These are phyloP conservation scores for Pseudotriccus pelzelni DNA, from an alignment of 2,797 vertebrate species.

Conservation along the genomic window DNA sequence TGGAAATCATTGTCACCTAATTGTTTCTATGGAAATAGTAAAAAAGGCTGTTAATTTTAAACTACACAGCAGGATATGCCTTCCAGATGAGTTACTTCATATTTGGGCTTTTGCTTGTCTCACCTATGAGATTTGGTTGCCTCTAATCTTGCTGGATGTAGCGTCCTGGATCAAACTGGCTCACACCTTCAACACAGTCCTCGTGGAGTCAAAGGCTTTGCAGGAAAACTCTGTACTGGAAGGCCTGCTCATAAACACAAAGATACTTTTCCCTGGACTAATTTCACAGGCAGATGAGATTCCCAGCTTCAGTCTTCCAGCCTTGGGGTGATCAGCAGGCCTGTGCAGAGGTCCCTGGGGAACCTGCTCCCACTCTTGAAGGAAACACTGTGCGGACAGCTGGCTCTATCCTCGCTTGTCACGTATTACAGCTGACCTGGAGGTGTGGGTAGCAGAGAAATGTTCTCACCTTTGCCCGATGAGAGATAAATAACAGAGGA, in stretches of 20 bases:
- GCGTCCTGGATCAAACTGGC: neutral
- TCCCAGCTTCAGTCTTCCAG: neutral
- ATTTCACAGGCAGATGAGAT: neutral
- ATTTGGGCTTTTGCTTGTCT: neutral
- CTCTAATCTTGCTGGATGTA: neutral
- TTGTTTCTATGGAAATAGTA: constrained; percentile 18
- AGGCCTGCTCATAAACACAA: neutral
- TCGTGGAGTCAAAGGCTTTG: neutral
- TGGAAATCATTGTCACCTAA: neutral
- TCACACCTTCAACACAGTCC: neutral
- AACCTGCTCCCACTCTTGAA: neutral
- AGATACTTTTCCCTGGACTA: neutral
- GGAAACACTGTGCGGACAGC: neutral
- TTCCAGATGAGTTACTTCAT: neutral
- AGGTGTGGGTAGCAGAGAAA: neutral
- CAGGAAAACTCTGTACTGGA: neutral
- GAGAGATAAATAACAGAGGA: neutral
- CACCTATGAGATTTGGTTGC: neutral
- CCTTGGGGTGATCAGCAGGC: neutral
- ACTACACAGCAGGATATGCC: neutral
- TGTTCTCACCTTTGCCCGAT: neutral
- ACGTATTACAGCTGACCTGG: neutral
- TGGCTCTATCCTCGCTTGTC: neutral
- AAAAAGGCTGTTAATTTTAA: constrained; percentile 16
- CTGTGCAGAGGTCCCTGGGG: neutral